Evolutionary conservation across 92 coral and sea anemone genomes (phyloP), one percentile per base, ranked within the genome.

Genomic region (Diadumene lineata): DNA sequence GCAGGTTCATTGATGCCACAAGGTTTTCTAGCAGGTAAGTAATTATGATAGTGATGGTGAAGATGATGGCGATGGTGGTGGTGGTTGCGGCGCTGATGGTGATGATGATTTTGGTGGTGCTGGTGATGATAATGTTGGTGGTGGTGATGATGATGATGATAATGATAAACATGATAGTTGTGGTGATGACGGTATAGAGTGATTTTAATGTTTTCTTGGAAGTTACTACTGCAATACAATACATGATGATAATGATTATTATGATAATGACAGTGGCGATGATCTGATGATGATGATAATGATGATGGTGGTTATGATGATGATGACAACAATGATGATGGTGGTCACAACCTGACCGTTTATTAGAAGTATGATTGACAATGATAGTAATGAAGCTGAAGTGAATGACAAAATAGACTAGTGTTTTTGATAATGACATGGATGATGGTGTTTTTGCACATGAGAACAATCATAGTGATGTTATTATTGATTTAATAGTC

Each of bases 21-120:
- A 64, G 88, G 86, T 19, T 57, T 91, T 61, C 68, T 22, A 13
- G 67, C 69, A 63, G 85, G 97, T 91, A n/a, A n/a, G n/a, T n/a
- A 81, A 64, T 16, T 15, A 10, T 26, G 1, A 60, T 23, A 10
- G 16, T 53, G 58, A 53, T 53, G 24, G 19, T 4, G 48, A 38
- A 4, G 13, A 13, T 38, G 48, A 38, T 38, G 6, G 48, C 13
- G 13, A 38, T 38, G 48, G 13, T 38, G 48, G 48, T 38, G 48
- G n/a, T n/a, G n/a, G n/a, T n/a, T n/a, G n/a, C 82, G 81, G n/a
- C n/a, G 68, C 72, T 65, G 74, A 32, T 55, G 85, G 84, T 43
- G 88, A 84, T 55, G 43, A 53, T 9, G 77, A 92, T 32, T 85
- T 82, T 29, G 86, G 88, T 79, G 67, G 51, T 38, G 88, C 90